These are phyloP conservation scores for Endomychus coccineus DNA, from an alignment of 2,888 invertebrate genomes.

Conservation along the genomic window DNA sequence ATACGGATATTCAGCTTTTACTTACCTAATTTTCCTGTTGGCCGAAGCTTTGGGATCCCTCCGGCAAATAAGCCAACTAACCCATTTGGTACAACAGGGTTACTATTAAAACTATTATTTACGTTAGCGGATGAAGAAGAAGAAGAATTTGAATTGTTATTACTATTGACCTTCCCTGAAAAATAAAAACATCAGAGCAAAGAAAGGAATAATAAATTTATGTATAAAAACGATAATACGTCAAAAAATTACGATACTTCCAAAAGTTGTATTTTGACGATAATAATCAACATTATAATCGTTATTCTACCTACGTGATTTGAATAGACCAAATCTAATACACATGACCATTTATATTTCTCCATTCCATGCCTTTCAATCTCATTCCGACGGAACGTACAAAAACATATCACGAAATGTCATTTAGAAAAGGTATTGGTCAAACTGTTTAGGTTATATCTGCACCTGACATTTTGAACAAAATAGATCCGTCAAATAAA, in stretches of 20 bases:
- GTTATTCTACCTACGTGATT: not conserved
- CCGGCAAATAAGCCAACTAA: conserved; percentile 73
- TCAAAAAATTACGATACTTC: no score
- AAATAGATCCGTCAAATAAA: no score
- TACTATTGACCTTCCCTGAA: conserved; percentile 14
- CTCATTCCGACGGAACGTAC: no score
- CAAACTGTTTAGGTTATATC: no score
- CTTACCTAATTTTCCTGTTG: conserved; percentile 52
- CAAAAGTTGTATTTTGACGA: no score
- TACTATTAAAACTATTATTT: conserved; percentile 1
- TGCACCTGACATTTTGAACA: no score
- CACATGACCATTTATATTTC: no score
- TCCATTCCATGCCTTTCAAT: no score
- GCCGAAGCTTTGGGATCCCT: conserved; percentile 73
- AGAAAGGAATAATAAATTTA: no score
- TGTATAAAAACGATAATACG: not conserved
- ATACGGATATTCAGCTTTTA: no score
- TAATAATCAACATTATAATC: not conserved
- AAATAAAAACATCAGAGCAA: conserved; percentile 2
- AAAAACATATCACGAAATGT: no score
- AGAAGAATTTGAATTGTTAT: conserved; percentile 25
- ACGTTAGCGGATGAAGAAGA: conserved; percentile 4
- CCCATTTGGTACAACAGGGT: conserved; percentile 30
- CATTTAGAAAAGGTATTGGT: no score
- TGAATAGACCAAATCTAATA: not conserved